phyloP scores from a whole-genome alignment of 2,888 invertebrate genomes.

The Carabus problematicus region DNA sequence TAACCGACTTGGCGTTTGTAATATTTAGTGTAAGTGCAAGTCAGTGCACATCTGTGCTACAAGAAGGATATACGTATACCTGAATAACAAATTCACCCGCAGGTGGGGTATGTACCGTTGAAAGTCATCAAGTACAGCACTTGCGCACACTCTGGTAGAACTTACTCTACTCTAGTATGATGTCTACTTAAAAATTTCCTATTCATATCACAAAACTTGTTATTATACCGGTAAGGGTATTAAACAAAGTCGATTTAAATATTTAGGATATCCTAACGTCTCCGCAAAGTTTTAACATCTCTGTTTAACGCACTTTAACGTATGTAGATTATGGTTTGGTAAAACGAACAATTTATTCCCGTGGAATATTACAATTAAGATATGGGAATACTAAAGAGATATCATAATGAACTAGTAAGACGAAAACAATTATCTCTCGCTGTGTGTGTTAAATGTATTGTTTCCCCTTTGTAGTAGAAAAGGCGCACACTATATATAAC shows the following conservation, averaged over 20 bases:
- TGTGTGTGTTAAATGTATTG: no score
- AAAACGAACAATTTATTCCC: conserved; percentile 32
- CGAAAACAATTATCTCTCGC: no score
- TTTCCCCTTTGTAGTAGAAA: no score
- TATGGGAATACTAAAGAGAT: no score
- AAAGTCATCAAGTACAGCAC: not conserved
- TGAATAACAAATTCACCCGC: no score
- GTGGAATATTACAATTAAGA: conserved; percentile 15
- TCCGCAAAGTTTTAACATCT: conserved; percentile 28
- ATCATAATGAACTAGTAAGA: no score
- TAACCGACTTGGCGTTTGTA: no score
- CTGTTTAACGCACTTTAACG: conserved; percentile 32
- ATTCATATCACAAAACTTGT: conserved; percentile 39
- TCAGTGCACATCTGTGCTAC: no score
- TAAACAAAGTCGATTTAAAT: conserved; percentile 38
- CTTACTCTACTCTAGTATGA: not conserved
- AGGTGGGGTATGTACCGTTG: no score
- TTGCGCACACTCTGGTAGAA: not conserved
- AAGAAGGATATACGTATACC: no score
- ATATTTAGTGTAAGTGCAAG: no score
- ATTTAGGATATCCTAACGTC: conserved; percentile 38
- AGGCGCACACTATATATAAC: no score
- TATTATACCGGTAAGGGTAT: conserved; percentile 37
- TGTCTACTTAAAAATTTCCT: conserved; percentile 26
- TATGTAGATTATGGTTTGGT: conserved; percentile 34